A percentile compares a stretch with the other conserved stretches of the same genome.
Evolutionary conservation across 2,113 vertebrate genomes (phyloP).

Genomic region (Rostratula benghalensis): DNA sequence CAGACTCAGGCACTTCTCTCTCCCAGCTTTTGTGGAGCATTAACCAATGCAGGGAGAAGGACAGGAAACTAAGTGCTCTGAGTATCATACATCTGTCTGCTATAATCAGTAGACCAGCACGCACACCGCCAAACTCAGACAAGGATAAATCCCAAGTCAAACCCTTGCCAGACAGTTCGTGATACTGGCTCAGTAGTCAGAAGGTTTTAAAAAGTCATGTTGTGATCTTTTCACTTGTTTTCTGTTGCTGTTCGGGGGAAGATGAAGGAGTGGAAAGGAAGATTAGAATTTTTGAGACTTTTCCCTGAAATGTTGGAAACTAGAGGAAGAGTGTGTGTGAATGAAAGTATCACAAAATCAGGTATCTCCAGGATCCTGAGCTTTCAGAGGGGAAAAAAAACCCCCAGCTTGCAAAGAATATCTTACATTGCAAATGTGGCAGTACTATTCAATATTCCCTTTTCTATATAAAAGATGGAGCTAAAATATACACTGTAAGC

Average conservation of each 20-base stretch:
- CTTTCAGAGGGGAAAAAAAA: not conserved
- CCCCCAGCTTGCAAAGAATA: not conserved
- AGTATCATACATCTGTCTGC: not conserved
- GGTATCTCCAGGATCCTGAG: not conserved
- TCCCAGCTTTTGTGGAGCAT: not conserved
- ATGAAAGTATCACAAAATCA: not conserved
- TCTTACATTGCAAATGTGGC: not conserved
- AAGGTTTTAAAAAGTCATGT: not conserved
- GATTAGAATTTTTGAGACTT: not conserved
- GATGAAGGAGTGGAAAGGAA: not conserved
- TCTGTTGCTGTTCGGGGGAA: not conserved
- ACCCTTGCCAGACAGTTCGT: not conserved
- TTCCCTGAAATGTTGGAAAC: not conserved
- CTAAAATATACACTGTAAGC: not conserved
- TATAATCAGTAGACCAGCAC: not conserved
- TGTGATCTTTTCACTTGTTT: constrained; percentile 1
- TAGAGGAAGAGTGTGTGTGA: not conserved
- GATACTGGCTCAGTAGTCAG: not conserved
- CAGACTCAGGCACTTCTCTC: not conserved
- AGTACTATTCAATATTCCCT: not conserved
- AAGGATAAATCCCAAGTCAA: constrained; percentile 1
- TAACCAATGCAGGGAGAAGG: not conserved
- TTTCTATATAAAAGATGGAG: not conserved
- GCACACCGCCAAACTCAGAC: not conserved
- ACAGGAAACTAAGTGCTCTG: not conserved